Evolutionary conservation across 1,140 invertebrate genomes (phyloP).

Genomic region (Catajapyx aquilonaris): DNA sequence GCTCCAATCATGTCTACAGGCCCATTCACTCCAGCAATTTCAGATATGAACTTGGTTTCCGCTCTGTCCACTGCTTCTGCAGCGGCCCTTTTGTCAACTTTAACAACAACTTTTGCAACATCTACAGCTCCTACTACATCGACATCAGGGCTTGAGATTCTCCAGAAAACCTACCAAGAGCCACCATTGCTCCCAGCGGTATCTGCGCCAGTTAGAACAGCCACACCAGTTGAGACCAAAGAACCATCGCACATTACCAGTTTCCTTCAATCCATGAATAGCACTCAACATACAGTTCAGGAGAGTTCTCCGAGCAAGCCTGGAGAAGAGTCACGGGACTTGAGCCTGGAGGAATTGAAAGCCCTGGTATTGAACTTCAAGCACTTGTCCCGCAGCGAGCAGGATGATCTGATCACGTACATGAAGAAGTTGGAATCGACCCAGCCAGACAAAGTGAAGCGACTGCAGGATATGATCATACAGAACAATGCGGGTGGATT

Average conservation of each 20-base stretch:
- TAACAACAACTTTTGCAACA: too few species aligned
- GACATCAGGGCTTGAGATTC: background rate
- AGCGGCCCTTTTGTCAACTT: too few species aligned
- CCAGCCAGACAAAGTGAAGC: constrained; percentile 45
- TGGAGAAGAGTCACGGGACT: constrained; percentile 15
- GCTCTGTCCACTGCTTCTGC: constrained; percentile 9
- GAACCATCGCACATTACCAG: background rate
- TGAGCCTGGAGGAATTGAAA: constrained; percentile 51
- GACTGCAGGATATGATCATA: constrained; percentile 18
- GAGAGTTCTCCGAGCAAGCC: too few species aligned
- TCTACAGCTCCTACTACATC: background rate
- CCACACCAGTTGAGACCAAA: constrained; percentile 1
- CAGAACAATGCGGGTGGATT: background rate
- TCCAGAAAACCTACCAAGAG: background rate
- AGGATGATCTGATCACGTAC: constrained; percentile 52
- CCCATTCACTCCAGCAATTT: too few species aligned
- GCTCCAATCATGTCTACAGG: too few species aligned
- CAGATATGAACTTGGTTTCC: too few species aligned
- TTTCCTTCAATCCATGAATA: background rate
- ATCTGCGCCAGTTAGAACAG: background rate
- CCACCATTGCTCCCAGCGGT: background rate
- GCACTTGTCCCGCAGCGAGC: constrained; percentile 48
- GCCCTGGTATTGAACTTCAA: constrained; percentile 54
- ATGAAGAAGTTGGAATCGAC: constrained; percentile 49
- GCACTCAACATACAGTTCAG: background rate